A percentile compares a stretch with the other conserved stretches of the same genome.
These are phyloP conservation scores for Hirudinaria manillensis DNA, from an alignment of 2,888 invertebrate species.

Conservation along the genomic window DNA sequence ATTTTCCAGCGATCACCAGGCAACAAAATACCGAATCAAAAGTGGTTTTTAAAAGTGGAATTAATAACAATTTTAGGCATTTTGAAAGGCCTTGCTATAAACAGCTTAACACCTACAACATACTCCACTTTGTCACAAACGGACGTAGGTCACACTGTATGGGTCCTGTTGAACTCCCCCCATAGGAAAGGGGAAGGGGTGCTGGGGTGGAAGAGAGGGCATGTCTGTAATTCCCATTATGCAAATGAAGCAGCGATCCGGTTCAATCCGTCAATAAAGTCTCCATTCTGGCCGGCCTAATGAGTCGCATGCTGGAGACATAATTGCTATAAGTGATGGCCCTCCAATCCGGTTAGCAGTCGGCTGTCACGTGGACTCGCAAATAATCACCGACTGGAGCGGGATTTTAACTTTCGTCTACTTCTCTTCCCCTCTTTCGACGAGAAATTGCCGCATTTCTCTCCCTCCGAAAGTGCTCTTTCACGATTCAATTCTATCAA, in stretches of 20 bases:
- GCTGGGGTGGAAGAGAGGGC: background rate
- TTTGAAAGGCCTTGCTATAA: no score
- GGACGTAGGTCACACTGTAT: background rate
- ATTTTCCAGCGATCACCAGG: no score
- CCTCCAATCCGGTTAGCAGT: constrained; percentile 16
- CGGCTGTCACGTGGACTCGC: constrained; percentile 2
- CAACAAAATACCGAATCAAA: no score
- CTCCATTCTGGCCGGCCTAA: constrained; percentile 8
- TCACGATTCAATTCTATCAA: no score
- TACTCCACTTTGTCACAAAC: background rate
- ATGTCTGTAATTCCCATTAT: constrained; percentile 22
- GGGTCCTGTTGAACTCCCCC: background rate
- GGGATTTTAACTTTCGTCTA: background rate
- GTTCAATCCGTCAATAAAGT: constrained; percentile 14
- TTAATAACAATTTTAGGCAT: no score
- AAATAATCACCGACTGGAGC: background rate
- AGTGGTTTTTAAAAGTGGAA: no score
- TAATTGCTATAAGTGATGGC: constrained; percentile 26
- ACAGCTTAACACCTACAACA: background rate
- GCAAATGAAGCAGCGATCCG: constrained; percentile 18
- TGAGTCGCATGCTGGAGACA: constrained; percentile 6
- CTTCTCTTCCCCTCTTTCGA: background rate
- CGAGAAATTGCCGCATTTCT: background rate
- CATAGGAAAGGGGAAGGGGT: no score
- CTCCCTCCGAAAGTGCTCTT: no score